Evolutionary conservation across 2,888 invertebrate species (phyloP).

Genomic region (Thera obeliscata): DNA sequence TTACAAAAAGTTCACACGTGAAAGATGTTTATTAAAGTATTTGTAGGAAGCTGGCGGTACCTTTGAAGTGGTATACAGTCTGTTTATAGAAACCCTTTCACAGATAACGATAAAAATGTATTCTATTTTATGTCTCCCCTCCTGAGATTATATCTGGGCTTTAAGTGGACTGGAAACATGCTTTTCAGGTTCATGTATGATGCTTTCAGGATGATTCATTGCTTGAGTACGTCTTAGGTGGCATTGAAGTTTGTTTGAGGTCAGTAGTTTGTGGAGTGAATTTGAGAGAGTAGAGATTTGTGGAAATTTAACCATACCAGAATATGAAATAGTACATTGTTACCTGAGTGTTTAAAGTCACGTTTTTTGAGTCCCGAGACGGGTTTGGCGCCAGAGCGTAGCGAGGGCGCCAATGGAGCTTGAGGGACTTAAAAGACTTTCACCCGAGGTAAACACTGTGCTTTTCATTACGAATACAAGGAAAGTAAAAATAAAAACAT

Average conservation of each 20-base stretch:
- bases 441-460: too few species aligned
- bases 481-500: too few species aligned
- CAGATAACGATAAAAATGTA: conserved; percentile 62
- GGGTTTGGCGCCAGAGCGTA: too few species aligned
- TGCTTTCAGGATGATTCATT: conserved; percentile 14
- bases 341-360: too few species aligned
- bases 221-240: conserved; percentile 1
- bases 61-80: conserved; percentile 79
- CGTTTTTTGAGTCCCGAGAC: too few species aligned
- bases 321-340: too few species aligned
- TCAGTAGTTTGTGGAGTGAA: too few species aligned
- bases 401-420: too few species aligned
- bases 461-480: too few species aligned
- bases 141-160: conserved; percentile 42
- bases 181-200: conserved; percentile 6
- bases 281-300: too few species aligned
- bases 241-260: not conserved
- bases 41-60: conserved; percentile 65
- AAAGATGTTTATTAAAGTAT: conserved; percentile 65
- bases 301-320: too few species aligned
- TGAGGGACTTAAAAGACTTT: too few species aligned
- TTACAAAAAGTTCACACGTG: conserved; percentile 68
- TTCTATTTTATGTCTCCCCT: conserved; percentile 39
- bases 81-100: conserved; percentile 75
- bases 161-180: conserved; percentile 28